phyloP scores from a whole-genome alignment of 2,113 vertebrate species.

The Galbula dea region DNA sequence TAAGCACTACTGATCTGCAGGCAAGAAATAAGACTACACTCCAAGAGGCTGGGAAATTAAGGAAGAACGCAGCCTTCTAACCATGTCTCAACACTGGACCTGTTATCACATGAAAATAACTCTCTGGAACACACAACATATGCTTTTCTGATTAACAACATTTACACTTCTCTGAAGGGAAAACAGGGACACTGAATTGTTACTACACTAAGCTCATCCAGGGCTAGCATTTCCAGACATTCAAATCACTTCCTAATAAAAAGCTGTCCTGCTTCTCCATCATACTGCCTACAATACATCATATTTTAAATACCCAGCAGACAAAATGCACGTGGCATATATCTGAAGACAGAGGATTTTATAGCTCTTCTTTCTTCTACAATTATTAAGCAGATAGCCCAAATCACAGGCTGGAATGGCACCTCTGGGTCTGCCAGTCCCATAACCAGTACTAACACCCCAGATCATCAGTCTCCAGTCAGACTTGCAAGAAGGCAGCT shows the following conservation, averaged over 20 bases:
- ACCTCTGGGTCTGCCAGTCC: not conserved
- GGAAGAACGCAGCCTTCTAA: not conserved
- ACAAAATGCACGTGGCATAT: not conserved
- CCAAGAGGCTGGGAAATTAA: not conserved
- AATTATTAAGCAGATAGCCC: not conserved
- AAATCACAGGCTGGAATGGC: not conserved
- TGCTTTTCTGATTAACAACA: not conserved
- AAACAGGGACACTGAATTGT: not conserved
- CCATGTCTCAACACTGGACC: not conserved
- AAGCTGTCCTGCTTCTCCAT: not conserved
- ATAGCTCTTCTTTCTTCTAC: not conserved
- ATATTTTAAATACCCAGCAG: constrained; percentile 3
- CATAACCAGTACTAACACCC: not conserved
- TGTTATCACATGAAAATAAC: constrained; percentile 5
- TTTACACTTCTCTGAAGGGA: not conserved
- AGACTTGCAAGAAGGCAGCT: not conserved
- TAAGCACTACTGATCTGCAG: not conserved
- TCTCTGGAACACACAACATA: not conserved
- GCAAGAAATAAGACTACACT: not conserved
- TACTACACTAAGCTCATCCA: not conserved
- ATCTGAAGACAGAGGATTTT: not conserved
- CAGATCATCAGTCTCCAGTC: not conserved
- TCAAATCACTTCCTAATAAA: constrained; percentile 30
- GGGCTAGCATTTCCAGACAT: constrained; percentile 24
- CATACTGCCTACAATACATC: not conserved